These are phyloP conservation scores for Helicolenus hilgendorfi DNA, from an alignment of 2,797 vertebrate species.

Conservation along the genomic window DNA sequence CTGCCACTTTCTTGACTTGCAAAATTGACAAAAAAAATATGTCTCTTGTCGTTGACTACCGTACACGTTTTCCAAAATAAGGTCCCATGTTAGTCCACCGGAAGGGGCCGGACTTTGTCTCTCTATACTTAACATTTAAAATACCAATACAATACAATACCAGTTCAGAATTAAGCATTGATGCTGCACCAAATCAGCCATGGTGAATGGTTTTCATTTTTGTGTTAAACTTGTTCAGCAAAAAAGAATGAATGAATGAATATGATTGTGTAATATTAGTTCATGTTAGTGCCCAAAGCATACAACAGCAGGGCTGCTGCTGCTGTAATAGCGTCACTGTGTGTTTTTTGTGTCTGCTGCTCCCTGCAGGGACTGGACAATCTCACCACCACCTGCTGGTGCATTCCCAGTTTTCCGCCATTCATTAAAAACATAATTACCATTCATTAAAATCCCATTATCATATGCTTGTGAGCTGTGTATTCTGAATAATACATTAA, in stretches of 20 bases:
- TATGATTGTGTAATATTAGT: background rate
- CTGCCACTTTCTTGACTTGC: no score
- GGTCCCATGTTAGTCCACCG: no score
- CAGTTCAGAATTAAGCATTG: background rate
- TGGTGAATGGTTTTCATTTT: background rate
- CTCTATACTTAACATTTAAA: background rate
- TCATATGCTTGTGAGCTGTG: background rate
- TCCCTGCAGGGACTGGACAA: constrained; percentile 4
- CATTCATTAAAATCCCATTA: constrained; percentile 42
- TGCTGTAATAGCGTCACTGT: background rate
- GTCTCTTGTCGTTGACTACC: no score
- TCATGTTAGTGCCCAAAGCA: background rate
- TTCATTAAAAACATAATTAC: constrained; percentile 49
- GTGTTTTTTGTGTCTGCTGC: constrained; percentile 13
- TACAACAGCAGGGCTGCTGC: background rate
- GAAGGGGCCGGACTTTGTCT: no score
- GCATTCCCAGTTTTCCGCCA: background rate
- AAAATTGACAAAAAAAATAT: no score
- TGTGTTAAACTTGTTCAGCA: background rate
- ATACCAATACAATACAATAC: background rate
- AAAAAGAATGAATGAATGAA: background rate
- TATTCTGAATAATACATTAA: constrained; percentile 17
- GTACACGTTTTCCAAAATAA: no score
- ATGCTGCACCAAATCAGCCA: background rate
- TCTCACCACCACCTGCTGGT: constrained; percentile 53